Percentiles rank a stretch among this genome's conserved stretches.
These are phyloP conservation scores for Brenthis hecate DNA, from an alignment of 2,888 invertebrate species.

Conservation along the genomic window DNA sequence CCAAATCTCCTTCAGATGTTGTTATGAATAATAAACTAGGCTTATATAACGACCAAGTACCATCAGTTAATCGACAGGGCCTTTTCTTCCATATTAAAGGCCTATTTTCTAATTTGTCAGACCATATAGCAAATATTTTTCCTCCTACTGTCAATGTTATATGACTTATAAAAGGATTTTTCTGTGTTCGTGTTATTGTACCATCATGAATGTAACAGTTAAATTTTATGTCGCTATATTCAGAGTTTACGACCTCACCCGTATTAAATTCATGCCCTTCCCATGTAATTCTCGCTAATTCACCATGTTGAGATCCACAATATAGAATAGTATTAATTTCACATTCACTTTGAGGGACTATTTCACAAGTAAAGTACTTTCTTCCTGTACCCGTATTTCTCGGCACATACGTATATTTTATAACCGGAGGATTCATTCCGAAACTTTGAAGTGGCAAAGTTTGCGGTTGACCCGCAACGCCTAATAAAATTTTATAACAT, in stretches of 20 bases:
- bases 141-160: slow-evolving; percentile 88
- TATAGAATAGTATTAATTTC: slow-evolving; percentile 61
- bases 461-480: slow-evolving; percentile 67
- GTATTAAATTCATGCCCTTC: slow-evolving; percentile 86
- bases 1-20: slow-evolving; percentile 88
- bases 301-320: slow-evolving; percentile 72
- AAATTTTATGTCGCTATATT: slow-evolving; percentile 72
- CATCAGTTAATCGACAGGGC: slow-evolving; percentile 82
- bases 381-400: slow-evolving; percentile 59
- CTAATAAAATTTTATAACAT: slow-evolving; percentile 79
- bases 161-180: slow-evolving; percentile 84
- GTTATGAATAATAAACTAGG: slow-evolving; percentile 87
- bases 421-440: slow-evolving; percentile 57
- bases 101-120: slow-evolving; percentile 82
- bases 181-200: slow-evolving; percentile 81
- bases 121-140: slow-evolving; percentile 89
- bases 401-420: slow-evolving; percentile 62
- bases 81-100: slow-evolving; percentile 87
- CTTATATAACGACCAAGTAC: slow-evolving; percentile 89
- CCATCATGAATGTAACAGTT: slow-evolving; percentile 87
- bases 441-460: slow-evolving; percentile 72
- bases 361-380: slow-evolving; percentile 67
- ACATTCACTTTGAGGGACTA: slow-evolving; percentile 55
- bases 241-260: slow-evolving; percentile 83
- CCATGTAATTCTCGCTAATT: slow-evolving; percentile 80